These are phyloP conservation scores for Elymnias hypermnestra DNA, from an alignment of 1,140 invertebrate genomes.

Conservation along the genomic window DNA sequence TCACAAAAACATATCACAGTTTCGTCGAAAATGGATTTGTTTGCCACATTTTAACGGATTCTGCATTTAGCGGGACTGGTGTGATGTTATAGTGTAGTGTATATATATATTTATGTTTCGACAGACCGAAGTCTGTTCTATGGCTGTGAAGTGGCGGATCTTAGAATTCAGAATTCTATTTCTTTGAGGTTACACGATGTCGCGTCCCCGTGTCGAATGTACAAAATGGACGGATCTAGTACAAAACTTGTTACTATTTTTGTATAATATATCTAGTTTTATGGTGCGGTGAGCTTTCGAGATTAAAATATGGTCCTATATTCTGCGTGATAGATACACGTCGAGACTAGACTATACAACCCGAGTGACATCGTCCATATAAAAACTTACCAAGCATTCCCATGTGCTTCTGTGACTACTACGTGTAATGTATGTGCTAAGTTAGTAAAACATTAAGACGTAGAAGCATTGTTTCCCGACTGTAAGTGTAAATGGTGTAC, in stretches of 20 bases:
- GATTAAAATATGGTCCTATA: slow-evolving; percentile 33
- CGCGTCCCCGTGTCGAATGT: slow-evolving; percentile 57
- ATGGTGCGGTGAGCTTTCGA: slow-evolving; percentile 42
- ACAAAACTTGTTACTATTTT: slow-evolving; percentile 75
- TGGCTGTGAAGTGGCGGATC: slow-evolving; percentile 43
- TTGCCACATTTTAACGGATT: slow-evolving; percentile 21
- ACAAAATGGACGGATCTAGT: slow-evolving; percentile 67
- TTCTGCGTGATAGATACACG: background rate
- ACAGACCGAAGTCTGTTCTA: slow-evolving; percentile 24
- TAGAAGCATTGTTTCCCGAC: slow-evolving; percentile 15
- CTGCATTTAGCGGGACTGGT: slow-evolving; percentile 34
- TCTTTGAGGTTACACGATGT: slow-evolving; percentile 20
- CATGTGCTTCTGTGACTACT: background rate
- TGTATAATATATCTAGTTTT: slow-evolving; percentile 69
- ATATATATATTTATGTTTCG: slow-evolving; percentile 27
- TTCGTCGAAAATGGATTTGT: slow-evolving; percentile 7
- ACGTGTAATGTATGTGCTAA: background rate
- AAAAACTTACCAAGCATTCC: background rate
- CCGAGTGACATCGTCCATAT: no score
- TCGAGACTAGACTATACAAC: no score
- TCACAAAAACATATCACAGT: slow-evolving; percentile 11
- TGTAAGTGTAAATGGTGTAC: slow-evolving; percentile 6
- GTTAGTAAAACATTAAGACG: slow-evolving; percentile 1
- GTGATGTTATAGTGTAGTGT: slow-evolving; percentile 17
- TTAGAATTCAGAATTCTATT: slow-evolving; percentile 9